Percentiles rank a stretch among this genome's conserved stretches.
These are phyloP conservation scores for Dromococcyx pavoninus DNA, from an alignment of 2,797 vertebrate genomes.

Conservation along the genomic window DNA sequence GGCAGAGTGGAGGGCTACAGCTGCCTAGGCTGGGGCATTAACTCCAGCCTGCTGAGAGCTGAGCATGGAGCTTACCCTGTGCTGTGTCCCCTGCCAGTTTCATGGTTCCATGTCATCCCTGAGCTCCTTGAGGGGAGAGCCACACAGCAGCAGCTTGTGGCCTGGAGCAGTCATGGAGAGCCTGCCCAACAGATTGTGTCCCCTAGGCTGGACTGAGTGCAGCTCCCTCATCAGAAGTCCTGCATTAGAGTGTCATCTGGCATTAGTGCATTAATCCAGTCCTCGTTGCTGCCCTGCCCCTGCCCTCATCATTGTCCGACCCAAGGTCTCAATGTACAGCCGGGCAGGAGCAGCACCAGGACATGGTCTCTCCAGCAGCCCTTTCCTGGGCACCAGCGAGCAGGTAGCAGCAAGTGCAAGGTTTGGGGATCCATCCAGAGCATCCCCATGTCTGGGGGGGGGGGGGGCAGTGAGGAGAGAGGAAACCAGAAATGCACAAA, in stretches of 20 bases:
- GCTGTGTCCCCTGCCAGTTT: neutral
- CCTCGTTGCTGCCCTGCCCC: neutral
- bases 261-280: constrained; percentile 46
- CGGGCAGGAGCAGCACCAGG: neutral
- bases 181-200: neutral
- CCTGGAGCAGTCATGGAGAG: rapidly evolving
- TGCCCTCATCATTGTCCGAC: neutral
- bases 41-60: neutral
- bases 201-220: neutral
- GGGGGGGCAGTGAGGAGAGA: neutral
- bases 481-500: neutral
- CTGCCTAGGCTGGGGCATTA: neutral
- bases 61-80: neutral
- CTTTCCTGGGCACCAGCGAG: neutral
- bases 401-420: neutral
- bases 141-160: neutral
- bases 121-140: neutral
- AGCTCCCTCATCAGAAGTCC: constrained; percentile 15
- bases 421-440: neutral
- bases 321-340: constrained; percentile 9
- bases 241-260: constrained; percentile 60
- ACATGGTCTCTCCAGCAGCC: neutral
- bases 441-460: neutral
- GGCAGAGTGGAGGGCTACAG: neutral
- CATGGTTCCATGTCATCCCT: neutral